A percentile compares a stretch with the other conserved stretches of the same genome.
phyloP scores from a whole-genome alignment of 2,888 invertebrate species.

The Scotopteryx bipunctaria region DNA sequence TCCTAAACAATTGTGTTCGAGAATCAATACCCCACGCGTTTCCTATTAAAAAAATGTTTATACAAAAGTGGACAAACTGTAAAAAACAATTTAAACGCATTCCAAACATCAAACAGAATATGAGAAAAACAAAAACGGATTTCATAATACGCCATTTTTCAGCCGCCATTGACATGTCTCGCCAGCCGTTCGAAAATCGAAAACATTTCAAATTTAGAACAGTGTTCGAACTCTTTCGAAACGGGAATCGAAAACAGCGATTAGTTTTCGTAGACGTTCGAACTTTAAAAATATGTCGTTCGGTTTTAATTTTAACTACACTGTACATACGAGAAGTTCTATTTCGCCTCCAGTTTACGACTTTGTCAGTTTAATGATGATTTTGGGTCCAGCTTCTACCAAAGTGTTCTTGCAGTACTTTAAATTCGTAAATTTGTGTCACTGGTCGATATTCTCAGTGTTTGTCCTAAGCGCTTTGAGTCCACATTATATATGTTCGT shows the following conservation, averaged over 20 bases:
- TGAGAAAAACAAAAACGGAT: slow-evolving; percentile 50
- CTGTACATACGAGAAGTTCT: slow-evolving; percentile 59
- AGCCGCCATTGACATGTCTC: slow-evolving; percentile 61
- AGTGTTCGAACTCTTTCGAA: slow-evolving; percentile 74
- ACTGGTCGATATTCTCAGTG: too few relatives aligned
- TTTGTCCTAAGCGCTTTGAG: too few relatives aligned
- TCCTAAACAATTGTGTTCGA: not conserved
- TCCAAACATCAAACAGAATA: slow-evolving; percentile 44
- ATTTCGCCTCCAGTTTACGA: slow-evolving; percentile 78
- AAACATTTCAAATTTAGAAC: slow-evolving; percentile 80
- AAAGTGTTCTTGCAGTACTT: not conserved
- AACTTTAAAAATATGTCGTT: slow-evolving; percentile 81
- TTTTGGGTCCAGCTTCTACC: slow-evolving; percentile 21
- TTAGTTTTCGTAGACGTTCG: slow-evolving; percentile 78
- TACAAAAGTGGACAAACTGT: not conserved
- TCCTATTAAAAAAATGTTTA: too few relatives aligned
- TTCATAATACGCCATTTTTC: slow-evolving; percentile 62
- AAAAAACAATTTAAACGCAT: slow-evolving; percentile 37
- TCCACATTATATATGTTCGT: too few relatives aligned
- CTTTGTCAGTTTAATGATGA: slow-evolving; percentile 50
- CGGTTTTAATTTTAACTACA: slow-evolving; percentile 78
- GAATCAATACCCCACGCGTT: too few relatives aligned
- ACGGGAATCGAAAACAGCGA: slow-evolving; percentile 82
- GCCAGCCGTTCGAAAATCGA: slow-evolving; percentile 76
- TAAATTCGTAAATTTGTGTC: too few relatives aligned